These are phyloP conservation scores for Melanophora roralis DNA, from an alignment of 2,888 invertebrate genomes.

Conservation along the genomic window DNA sequence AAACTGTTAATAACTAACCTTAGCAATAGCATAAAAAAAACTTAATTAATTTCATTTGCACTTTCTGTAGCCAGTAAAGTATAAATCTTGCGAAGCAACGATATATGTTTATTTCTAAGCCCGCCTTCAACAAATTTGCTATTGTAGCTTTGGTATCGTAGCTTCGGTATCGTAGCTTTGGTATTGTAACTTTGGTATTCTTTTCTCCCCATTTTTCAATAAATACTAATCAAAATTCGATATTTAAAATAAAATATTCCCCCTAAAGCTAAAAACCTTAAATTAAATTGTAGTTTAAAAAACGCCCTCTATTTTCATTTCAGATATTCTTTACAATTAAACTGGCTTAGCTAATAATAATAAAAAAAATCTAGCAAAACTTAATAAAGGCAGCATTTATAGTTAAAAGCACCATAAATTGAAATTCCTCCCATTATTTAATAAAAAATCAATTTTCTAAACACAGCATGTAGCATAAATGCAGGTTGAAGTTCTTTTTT, in stretches of 20 bases:
- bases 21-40: no score
- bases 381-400: constrained; percentile 15
- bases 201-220: neutral
- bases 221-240: constrained; percentile 33
- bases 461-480: constrained; percentile 60
- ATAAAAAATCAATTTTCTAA: constrained; percentile 64
- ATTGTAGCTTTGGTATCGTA: no score
- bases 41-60: no score
- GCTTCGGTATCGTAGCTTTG: no score
- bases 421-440: constrained; percentile 46
- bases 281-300: constrained; percentile 35
- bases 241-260: constrained; percentile 2
- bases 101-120: no score
- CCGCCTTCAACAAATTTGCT: no score
- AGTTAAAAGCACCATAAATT: constrained; percentile 25
- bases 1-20: no score
- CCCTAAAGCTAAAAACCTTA: neutral
- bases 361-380: constrained; percentile 22
- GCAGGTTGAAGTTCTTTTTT: constrained; percentile 43
- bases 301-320: constrained; percentile 25
- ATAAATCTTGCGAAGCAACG: no score
- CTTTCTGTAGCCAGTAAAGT: no score
- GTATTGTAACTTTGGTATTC: no score
- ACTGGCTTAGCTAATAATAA: constrained; percentile 65
- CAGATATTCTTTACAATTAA: constrained; percentile 49